These are phyloP conservation scores for Mellivora capensis DNA, from an alignment of 2,113 vertebrate species.

Conservation along the genomic window DNA sequence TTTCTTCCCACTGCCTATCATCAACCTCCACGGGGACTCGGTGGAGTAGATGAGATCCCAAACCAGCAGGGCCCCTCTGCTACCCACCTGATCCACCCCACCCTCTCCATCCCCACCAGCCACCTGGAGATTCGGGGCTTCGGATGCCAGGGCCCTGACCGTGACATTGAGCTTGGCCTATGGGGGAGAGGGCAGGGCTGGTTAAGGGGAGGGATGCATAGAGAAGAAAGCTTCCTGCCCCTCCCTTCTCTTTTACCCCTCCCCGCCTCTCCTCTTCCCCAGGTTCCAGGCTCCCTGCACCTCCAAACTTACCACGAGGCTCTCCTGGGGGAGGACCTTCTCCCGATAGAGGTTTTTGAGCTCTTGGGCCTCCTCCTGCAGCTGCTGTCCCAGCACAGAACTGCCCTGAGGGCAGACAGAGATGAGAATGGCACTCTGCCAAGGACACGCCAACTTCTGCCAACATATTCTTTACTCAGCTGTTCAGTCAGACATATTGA, in stretches of 20 bases:
- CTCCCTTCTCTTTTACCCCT: background rate
- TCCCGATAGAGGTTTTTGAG: constrained; percentile 73
- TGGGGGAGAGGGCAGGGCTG: background rate
- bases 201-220: background rate
- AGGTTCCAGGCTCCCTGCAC: background rate
- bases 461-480: rapidly evolving
- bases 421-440: background rate
- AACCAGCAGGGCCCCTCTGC: background rate
- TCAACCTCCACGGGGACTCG: background rate
- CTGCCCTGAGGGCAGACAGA: constrained; percentile 64
- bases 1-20: background rate
- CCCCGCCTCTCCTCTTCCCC: background rate
- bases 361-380: constrained; percentile 42
- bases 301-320: constrained; percentile 76
- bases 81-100: background rate
- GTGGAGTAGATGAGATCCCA: background rate
- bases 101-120: background rate
- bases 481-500: background rate
- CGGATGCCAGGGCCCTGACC: constrained; percentile 66
- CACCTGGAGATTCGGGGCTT: constrained; percentile 79
- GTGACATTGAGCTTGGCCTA: constrained; percentile 80
- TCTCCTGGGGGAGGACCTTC: constrained; percentile 65
- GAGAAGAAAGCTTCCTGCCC: rapidly evolving
- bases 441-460: background rate
- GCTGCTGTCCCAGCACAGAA: constrained; percentile 14